These are phyloP conservation scores for Ascidia mentula DNA, from an alignment of 23 tunicate species.

Conservation along the genomic window DNA sequence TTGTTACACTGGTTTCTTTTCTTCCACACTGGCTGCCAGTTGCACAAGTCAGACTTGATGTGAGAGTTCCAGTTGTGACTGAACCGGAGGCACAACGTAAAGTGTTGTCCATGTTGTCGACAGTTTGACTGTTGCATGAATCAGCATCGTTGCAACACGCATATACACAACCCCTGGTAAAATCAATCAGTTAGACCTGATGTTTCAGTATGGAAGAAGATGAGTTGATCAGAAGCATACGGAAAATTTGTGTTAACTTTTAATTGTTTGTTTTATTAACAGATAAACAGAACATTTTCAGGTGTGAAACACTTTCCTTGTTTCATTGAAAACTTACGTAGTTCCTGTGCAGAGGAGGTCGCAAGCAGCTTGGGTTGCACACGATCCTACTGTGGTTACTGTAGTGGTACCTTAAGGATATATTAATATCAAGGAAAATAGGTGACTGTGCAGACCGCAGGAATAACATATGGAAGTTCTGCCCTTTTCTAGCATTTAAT, in stretches of 20 bases:
- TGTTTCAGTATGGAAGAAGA: no score
- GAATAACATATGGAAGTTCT: no score
- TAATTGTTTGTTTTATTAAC: no score
- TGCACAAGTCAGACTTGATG: not conserved
- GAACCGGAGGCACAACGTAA: not conserved
- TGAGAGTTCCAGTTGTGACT: not conserved
- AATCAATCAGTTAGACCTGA: no score
- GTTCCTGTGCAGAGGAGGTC: not conserved
- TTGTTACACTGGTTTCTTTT: not conserved
- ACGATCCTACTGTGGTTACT: not conserved
- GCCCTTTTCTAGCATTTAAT: no score
- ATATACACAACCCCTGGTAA: not conserved
- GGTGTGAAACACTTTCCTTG: no score
- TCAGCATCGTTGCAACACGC: conserved; percentile 1
- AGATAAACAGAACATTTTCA: no score
- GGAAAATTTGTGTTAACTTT: no score
- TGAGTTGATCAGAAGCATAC: no score
- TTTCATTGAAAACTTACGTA: not conserved
- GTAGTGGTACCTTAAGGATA: not conserved
- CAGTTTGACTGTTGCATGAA: not conserved
- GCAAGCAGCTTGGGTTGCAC: not conserved
- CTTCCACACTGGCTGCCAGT: not conserved
- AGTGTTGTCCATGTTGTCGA: not conserved
- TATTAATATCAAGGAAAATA: no score
- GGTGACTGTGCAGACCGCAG: no score